Evolutionary conservation across 2,797 vertebrate genomes (phyloP).

Genomic region (Picus viridis): DNA sequence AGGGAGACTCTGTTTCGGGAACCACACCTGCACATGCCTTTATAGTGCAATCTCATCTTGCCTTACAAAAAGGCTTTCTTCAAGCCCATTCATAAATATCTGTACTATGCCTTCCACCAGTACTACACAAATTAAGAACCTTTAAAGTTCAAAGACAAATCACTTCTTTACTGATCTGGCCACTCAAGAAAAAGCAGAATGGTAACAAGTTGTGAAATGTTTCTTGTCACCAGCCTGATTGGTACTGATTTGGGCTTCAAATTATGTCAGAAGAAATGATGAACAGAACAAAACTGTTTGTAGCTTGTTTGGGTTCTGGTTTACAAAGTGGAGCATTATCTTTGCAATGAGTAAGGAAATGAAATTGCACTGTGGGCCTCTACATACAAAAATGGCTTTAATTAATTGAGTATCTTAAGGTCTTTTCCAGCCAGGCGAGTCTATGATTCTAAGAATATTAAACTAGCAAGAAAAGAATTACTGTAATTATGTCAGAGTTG

Average conservation of each 20-base stretch:
- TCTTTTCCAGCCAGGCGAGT: too few species aligned
- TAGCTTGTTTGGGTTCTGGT: neutral
- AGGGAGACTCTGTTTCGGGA: neutral
- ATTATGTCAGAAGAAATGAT: neutral
- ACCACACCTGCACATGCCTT: neutral
- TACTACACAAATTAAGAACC: neutral
- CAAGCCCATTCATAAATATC: neutral
- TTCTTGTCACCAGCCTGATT: neutral
- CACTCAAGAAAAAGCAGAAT: slow-evolving; percentile 32
- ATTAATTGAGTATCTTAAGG: neutral
- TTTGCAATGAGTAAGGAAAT: neutral
- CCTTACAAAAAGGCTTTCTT: neutral
- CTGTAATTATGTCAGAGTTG: neutral
- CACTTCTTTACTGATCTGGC: neutral
- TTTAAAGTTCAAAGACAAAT: slow-evolving; percentile 3
- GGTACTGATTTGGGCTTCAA: neutral
- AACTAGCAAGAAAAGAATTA: neutral
- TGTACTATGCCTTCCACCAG: neutral
- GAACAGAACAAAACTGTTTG: neutral
- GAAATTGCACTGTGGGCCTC: neutral
- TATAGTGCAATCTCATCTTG: neutral
- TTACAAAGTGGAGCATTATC: slow-evolving; percentile 2
- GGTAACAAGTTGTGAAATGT: neutral
- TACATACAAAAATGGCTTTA: neutral
- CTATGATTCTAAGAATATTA: neutral